A percentile compares a stretch with the other conserved stretches of the same genome.
Conservation (phyloP, 2,797 vertebrate genomes). For the Mionectes olivaceus region DNA sequence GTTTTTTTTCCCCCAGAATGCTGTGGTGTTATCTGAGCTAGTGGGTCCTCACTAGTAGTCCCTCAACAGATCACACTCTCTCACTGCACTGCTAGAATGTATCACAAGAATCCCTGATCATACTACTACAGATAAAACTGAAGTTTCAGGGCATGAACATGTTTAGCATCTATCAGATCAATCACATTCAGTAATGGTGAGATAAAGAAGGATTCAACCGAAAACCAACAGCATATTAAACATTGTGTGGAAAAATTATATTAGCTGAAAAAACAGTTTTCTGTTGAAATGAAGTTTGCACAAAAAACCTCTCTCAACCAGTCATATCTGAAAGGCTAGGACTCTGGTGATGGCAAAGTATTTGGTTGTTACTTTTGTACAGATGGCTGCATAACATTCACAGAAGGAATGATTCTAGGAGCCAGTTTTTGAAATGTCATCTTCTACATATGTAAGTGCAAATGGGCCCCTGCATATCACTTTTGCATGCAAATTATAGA, state of each 20-base stretch:
- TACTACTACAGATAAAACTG: not conserved
- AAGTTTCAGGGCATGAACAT: not conserved
- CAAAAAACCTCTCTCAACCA: not conserved
- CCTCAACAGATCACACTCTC: not conserved
- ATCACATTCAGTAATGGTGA: not conserved
- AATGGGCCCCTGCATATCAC: slow-evolving; percentile 32
- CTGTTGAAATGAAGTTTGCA: not conserved
- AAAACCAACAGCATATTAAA: not conserved
- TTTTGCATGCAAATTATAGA: slow-evolving; percentile 50
- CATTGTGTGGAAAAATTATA: not conserved
- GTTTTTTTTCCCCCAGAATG: accelerated
- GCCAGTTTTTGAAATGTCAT: slow-evolving; percentile 68
- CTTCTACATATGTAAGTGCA: slow-evolving; percentile 58
- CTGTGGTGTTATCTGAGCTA: not conserved
- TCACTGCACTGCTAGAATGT: not conserved
- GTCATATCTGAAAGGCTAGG: slow-evolving; percentile 25
- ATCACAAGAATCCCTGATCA: not conserved
- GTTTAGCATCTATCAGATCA: not conserved
- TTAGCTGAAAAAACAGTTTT: not conserved
- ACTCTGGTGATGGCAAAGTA: slow-evolving; percentile 28
- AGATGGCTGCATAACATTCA: slow-evolving; percentile 65
- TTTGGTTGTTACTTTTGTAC: slow-evolving; percentile 57
- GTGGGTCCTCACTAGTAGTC: not conserved
- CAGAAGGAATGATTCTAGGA: slow-evolving; percentile 55
- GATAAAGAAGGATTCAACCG: not conserved